Percentiles rank a stretch among this genome's conserved stretches.
These are phyloP conservation scores for Drosophila bocki DNA, from an alignment of 1,140 invertebrate species.

Conservation along the genomic window DNA sequence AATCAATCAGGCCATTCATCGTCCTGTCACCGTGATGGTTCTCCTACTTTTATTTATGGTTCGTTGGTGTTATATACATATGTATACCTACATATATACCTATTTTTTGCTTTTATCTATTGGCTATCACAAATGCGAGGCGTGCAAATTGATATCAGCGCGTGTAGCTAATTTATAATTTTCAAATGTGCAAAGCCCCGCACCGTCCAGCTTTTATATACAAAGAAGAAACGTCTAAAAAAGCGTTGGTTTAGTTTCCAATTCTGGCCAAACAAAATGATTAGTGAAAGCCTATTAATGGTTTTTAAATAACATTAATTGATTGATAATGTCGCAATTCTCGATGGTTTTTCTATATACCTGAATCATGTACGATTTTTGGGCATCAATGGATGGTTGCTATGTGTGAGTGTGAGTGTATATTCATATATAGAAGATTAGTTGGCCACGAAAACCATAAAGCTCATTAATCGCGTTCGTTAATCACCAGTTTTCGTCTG, in stretches of 20 bases:
- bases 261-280: constrained; percentile 74
- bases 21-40: constrained; percentile 17
- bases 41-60: constrained; percentile 27
- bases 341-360: constrained; percentile 9
- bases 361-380: not conserved
- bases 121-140: constrained; percentile 50
- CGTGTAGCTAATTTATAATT: constrained; percentile 72
- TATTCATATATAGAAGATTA: constrained; percentile 27
- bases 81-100: not conserved
- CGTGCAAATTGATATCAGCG: constrained; percentile 66
- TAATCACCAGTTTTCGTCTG: constrained; percentile 36
- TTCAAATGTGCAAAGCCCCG: constrained; percentile 19
- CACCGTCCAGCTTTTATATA: constrained; percentile 15
- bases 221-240: not conserved
- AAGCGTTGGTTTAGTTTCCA: constrained; percentile 40
- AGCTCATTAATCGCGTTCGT: constrained; percentile 23
- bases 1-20: constrained; percentile 26
- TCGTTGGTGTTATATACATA: not conserved
- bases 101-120: constrained; percentile 29
- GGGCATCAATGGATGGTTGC: constrained; percentile 17
- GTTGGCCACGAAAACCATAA: constrained; percentile 29
- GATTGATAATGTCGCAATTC: constrained; percentile 45
- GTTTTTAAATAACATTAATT: constrained; percentile 74
- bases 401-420: not conserved
- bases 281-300: constrained; percentile 79